Conservation (phyloP, 1,140 invertebrate species). For the Drosophila chauvacae region DNA sequence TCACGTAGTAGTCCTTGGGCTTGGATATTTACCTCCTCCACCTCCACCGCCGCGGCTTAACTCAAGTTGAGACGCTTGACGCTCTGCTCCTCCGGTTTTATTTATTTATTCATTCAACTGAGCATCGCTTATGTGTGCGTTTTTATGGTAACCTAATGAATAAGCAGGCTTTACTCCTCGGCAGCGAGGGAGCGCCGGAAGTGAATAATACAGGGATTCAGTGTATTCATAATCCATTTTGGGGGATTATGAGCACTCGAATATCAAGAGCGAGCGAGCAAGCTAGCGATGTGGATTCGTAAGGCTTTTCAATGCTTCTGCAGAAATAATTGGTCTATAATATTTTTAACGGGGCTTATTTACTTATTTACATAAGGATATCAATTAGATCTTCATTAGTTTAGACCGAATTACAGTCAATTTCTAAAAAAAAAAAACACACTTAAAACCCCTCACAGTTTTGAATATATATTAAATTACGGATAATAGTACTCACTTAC, state of each 20-base stretch:
- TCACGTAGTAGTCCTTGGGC: conserved; percentile 27
- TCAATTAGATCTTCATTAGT: too few relatives aligned
- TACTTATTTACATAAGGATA: neutral
- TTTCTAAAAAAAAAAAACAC: neutral
- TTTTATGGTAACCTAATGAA: conserved; percentile 35
- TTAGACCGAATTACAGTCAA: neutral
- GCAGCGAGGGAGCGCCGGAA: neutral
- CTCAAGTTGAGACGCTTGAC: conserved; percentile 22
- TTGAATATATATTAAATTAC: neutral
- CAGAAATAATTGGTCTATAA: too few relatives aligned
- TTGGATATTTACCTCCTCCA: neutral
- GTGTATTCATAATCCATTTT: conserved; percentile 16
- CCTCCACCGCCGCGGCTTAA: conserved; percentile 10
- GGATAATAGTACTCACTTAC: neutral
- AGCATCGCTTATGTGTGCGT: conserved; percentile 24
- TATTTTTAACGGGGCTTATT: neutral
- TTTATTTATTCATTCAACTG: conserved; percentile 40
- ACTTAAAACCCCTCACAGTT: too few relatives aligned
- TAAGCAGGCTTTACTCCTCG: conserved; percentile 17
- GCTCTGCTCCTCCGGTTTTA: conserved; percentile 12
- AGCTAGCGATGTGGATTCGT: neutral
- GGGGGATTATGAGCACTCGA: neutral
- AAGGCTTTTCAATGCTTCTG: neutral
- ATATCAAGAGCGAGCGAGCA: neutral
- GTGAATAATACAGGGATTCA: conserved; percentile 7